A percentile compares a stretch with the other conserved stretches of the same genome.
Evolutionary conservation across 2,113 vertebrate genomes (phyloP).

Genomic region (Panurus biarmicus): DNA sequence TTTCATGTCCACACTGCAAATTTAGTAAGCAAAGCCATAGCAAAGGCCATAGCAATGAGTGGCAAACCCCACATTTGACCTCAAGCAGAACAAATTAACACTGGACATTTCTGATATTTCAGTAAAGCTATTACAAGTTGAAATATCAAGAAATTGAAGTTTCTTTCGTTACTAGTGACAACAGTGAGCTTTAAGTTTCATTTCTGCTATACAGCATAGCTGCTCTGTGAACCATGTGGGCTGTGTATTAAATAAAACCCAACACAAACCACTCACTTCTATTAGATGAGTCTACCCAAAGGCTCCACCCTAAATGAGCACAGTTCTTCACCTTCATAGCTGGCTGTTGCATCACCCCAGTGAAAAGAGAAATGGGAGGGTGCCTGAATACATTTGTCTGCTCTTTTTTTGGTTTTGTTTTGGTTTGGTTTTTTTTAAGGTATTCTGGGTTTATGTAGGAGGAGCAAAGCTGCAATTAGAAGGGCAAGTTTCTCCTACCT

Average conservation of each 20-base stretch:
- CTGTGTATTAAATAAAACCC: neutral
- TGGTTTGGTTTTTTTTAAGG: neutral
- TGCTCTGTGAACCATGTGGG: neutral
- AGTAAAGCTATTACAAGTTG: neutral
- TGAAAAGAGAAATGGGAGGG: neutral
- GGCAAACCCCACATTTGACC: neutral
- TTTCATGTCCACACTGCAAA: neutral
- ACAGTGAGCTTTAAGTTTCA: neutral
- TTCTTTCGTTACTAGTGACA: neutral
- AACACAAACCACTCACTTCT: neutral
- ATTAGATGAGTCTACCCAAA: neutral
- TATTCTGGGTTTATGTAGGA: neutral
- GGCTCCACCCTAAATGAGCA: neutral
- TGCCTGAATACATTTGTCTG: neutral
- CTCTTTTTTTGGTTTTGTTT: neutral
- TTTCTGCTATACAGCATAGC: neutral
- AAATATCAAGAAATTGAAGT: neutral
- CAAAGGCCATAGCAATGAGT: neutral
- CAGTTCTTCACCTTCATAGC: neutral
- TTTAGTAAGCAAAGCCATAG: neutral
- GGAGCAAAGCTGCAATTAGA: neutral
- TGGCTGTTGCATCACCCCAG: conserved; percentile 4
- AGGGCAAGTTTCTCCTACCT: neutral
- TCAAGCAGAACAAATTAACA: neutral
- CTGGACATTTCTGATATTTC: neutral